Evolutionary conservation across 1,140 invertebrate species (phyloP).

Genomic region (Euwallacea fornicatus): DNA sequence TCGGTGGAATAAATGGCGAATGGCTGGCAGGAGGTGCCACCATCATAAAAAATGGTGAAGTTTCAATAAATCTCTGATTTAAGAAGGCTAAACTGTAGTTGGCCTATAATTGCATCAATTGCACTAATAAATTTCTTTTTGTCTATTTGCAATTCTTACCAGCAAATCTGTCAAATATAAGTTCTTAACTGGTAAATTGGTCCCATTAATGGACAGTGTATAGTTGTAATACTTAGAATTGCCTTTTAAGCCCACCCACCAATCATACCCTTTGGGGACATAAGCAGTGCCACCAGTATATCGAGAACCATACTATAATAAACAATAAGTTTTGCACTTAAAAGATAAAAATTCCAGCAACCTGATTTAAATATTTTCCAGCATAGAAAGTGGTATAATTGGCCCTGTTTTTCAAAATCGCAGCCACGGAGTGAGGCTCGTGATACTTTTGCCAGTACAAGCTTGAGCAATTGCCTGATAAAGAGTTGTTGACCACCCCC

Average conservation of each 20-base stretch:
- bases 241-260: conserved; percentile 77
- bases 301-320: conserved; percentile 63
- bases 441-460: conserved; percentile 63
- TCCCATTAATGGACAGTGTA: conserved; percentile 80
- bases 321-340: conserved; percentile 7
- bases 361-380: conserved; percentile 85
- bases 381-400: conserved; percentile 81
- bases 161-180: conserved; percentile 87
- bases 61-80: conserved; percentile 43
- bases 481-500: conserved; percentile 74
- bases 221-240: conserved; percentile 91
- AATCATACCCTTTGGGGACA: conserved; percentile 80
- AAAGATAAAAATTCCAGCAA: conserved; percentile 49
- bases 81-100: conserved; percentile 64
- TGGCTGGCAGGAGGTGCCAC: conserved; percentile 83
- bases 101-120: conserved; percentile 54
- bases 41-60: conserved; percentile 77
- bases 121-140: not conserved
- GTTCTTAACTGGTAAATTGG: conserved; percentile 60
- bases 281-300: conserved; percentile 62
- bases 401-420: conserved; percentile 59
- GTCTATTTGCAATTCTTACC: conserved; percentile 56
- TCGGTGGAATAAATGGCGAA: conserved; percentile 78
- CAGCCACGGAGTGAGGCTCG: conserved; percentile 71
- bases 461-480: conserved; percentile 75